A percentile compares a stretch with the other conserved stretches of the same genome.
Evolutionary conservation across 35 echinoderm and acorn worm species (phyloP).

Genomic region (Lytechinus variegatus): DNA sequence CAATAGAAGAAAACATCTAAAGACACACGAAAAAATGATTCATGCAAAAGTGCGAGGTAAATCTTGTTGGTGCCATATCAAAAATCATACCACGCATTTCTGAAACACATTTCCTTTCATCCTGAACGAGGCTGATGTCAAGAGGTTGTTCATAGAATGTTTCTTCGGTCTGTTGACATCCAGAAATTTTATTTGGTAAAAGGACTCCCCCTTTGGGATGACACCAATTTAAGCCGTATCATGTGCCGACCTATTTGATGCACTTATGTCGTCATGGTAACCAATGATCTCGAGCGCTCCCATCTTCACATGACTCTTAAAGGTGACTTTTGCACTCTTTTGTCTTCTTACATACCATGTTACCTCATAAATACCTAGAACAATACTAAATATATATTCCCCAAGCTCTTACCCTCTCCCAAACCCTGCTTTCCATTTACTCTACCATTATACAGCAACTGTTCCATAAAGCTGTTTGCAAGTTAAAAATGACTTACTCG

Average conservation of each 20-base stretch:
- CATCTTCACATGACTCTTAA: neutral
- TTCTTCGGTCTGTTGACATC: constrained; percentile 4
- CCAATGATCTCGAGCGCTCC: neutral
- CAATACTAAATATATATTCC: too few relatives aligned
- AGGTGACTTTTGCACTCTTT: neutral
- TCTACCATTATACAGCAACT: too few relatives aligned
- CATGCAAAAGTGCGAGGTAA: neutral
- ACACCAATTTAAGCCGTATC: neutral
- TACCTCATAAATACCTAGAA: neutral
- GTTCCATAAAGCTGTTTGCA: too few relatives aligned
- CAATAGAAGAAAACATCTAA: neutral
- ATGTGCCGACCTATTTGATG: constrained; percentile 2
- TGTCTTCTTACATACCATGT: neutral
- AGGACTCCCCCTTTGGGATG: constrained; percentile 15
- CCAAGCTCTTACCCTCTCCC: too few relatives aligned
- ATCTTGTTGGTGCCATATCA: neutral
- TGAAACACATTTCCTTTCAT: neutral
- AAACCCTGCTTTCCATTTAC: too few relatives aligned
- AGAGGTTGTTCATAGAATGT: neutral
- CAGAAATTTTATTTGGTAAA: constrained; percentile 20
- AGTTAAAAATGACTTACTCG: too few relatives aligned
- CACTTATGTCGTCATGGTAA: neutral
- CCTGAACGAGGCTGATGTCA: neutral
- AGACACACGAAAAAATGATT: neutral
- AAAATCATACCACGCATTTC: neutral